Percentiles rank a stretch among this genome's conserved stretches.
Evolutionary conservation across 2,888 invertebrate species (phyloP).

Genomic region (Cheiracanthium punctorium): DNA sequence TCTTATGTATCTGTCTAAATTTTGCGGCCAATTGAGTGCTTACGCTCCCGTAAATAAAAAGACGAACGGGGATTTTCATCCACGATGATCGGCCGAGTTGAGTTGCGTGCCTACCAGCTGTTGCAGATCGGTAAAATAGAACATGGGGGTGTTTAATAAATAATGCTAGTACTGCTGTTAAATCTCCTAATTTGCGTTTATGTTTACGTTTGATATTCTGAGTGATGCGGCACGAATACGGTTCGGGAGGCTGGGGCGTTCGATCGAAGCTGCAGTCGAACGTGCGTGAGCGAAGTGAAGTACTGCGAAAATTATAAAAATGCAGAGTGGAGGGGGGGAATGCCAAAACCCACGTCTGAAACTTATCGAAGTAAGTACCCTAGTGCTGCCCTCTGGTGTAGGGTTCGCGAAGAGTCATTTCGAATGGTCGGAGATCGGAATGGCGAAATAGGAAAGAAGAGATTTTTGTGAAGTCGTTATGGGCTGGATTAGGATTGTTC

Average conservation of each 20-base stretch:
- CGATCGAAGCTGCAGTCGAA: neutral
- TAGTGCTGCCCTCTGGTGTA: slow-evolving; percentile 54
- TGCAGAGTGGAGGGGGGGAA: no score
- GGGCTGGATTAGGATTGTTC: no score
- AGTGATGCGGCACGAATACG: no score
- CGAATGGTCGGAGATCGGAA: no score
- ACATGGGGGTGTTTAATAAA: no score
- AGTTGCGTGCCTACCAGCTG: slow-evolving; percentile 53
- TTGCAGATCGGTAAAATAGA: no score
- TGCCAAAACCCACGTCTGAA: neutral
- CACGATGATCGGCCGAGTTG: no score
- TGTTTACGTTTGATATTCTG: neutral
- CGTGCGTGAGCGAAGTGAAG: neutral
- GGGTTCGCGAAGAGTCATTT: neutral
- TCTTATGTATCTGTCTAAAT: slow-evolving; percentile 24
- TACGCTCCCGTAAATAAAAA: slow-evolving; percentile 28
- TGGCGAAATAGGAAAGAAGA: no score
- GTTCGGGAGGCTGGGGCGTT: no score
- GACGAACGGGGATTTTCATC: neutral
- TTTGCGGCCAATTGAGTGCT: slow-evolving; percentile 54
- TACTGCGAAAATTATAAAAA: no score
- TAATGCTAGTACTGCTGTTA: neutral
- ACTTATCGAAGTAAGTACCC: neutral
- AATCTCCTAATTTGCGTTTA: neutral
- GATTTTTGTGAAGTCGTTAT: no score